phyloP scores from a whole-genome alignment of 1,140 invertebrate genomes.

The Gonatopus flavifemur region DNA sequence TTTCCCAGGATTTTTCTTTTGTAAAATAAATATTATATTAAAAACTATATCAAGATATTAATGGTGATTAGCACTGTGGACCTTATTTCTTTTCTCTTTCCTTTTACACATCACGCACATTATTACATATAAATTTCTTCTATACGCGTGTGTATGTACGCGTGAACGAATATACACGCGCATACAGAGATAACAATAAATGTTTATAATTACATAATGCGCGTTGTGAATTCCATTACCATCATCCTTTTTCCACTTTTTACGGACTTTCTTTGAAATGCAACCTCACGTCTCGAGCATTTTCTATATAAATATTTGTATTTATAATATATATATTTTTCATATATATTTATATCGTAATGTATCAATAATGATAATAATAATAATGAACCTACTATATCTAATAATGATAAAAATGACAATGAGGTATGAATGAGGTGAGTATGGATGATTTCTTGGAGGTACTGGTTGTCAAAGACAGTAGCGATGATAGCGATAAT shows the following conservation, averaged over 20 bases:
- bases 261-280: constrained; percentile 12
- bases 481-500: constrained; percentile 18
- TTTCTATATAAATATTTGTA: constrained; percentile 21
- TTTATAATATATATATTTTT: constrained; percentile 25
- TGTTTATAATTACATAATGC: constrained; percentile 2
- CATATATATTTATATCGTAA: constrained; percentile 30
- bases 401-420: constrained; percentile 20
- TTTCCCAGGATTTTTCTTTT: constrained; percentile 17
- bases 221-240: too few relatives aligned
- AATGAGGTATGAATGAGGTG: constrained; percentile 19
- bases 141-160: constrained; percentile 25
- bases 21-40: constrained; percentile 38
- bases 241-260: constrained; percentile 3
- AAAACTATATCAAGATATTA: constrained; percentile 29
- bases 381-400: constrained; percentile 33
- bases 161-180: constrained; percentile 26
- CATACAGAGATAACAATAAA: too few relatives aligned
- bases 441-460: constrained; percentile 16
- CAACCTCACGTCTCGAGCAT: too few relatives aligned
- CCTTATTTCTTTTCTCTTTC: constrained; percentile 6
- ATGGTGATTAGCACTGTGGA: constrained; percentile 22
- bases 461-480: constrained; percentile 11
- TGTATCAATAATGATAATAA: constrained; percentile 30
- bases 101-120: too few relatives aligned
- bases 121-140: too few relatives aligned